These are phyloP conservation scores for Pimpla rufipes DNA, from an alignment of 2,888 invertebrate genomes.

Conservation along the genomic window DNA sequence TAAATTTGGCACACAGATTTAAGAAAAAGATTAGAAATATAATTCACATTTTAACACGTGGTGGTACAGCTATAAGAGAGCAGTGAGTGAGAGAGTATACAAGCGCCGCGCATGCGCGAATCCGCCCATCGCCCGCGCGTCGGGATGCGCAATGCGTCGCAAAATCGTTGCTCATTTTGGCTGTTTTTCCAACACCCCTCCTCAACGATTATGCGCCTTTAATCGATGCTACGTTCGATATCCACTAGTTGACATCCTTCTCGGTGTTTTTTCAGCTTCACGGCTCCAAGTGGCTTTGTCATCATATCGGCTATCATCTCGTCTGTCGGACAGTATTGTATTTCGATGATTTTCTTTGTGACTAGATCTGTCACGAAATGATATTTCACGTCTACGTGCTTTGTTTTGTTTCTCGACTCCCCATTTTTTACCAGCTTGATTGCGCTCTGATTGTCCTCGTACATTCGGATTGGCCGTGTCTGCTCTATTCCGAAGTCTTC, in stretches of 20 bases:
- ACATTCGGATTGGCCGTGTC: conserved; percentile 24
- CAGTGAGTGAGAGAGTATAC: too few relatives aligned
- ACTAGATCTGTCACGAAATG: conserved; percentile 41
- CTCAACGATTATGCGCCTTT: conserved; percentile 37
- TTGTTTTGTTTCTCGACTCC: conserved; percentile 43
- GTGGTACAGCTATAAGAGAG: too few relatives aligned
- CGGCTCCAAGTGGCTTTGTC: conserved; percentile 65
- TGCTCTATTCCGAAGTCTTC: conserved; percentile 29
- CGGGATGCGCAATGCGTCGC: too few relatives aligned
- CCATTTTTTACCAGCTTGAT: conserved; percentile 42
- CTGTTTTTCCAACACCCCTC: conserved; percentile 21
- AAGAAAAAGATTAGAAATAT: too few relatives aligned
- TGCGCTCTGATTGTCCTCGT: conserved; percentile 59
- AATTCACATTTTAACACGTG: too few relatives aligned
- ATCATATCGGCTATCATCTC: conserved; percentile 69
- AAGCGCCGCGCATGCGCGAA: too few relatives aligned
- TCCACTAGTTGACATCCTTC: conserved; percentile 44
- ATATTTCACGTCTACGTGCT: conserved; percentile 57
- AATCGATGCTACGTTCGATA: conserved; percentile 4
- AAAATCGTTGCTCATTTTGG: too few relatives aligned
- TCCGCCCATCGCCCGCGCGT: too few relatives aligned
- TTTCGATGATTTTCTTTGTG: conserved; percentile 43
- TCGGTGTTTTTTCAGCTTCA: conserved; percentile 56
- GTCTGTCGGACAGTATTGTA: conserved; percentile 64
- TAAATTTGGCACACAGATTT: too few relatives aligned